Conservation (phyloP, 2,888 invertebrate species). For the Eurytoma californica region DNA sequence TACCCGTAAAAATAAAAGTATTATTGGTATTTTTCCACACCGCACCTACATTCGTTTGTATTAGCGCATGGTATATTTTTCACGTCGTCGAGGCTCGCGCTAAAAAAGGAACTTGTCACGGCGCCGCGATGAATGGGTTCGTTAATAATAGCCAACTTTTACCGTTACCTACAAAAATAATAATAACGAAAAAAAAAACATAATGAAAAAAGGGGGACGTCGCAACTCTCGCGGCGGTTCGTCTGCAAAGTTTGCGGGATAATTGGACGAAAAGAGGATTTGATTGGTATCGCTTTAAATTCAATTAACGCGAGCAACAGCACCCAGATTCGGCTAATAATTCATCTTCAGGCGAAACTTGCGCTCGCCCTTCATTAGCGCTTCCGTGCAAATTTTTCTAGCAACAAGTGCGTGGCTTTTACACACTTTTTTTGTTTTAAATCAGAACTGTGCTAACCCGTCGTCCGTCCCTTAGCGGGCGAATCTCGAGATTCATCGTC, state of each 20-base stretch:
- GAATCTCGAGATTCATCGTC: no score
- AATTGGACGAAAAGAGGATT: constrained; percentile 28
- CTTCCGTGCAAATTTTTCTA: no score
- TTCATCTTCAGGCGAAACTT: not conserved
- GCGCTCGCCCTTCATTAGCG: no score
- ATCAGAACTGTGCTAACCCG: no score
- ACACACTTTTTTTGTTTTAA: no score
- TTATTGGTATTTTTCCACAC: not conserved
- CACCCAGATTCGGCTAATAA: not conserved
- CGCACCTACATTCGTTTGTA: constrained; percentile 5
- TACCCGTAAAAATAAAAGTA: not conserved
- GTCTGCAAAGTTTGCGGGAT: constrained; percentile 27
- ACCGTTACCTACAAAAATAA: constrained; percentile 23
- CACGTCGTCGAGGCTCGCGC: not conserved
- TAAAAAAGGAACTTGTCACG: not conserved
- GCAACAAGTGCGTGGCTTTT: no score
- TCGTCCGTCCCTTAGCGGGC: no score
- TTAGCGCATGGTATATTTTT: constrained; percentile 23
- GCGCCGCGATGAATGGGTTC: constrained; percentile 26
- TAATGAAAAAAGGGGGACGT: not conserved
- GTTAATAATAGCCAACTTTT: constrained; percentile 42
- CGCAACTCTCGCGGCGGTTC: not conserved
- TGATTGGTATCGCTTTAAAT: constrained; percentile 19
- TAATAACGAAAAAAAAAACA: not conserved
- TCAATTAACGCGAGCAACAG: constrained; percentile 11